Base-by-base conservation (phyloP, 1,140 invertebrate genomes). In the Streblospio benedicti region DNA sequence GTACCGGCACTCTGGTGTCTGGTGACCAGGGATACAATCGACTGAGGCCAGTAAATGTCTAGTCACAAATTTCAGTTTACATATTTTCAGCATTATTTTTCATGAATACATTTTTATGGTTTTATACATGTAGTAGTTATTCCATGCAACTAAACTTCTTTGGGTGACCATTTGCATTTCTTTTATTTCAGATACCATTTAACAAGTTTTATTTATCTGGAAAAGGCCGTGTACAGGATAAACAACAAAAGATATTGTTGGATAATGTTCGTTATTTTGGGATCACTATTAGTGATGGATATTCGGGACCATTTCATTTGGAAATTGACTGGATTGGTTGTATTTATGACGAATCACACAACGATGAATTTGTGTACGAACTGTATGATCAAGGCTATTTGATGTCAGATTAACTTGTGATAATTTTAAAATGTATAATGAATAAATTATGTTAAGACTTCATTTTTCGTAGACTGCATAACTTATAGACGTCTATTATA, bases 321-420 rank as follows among this genome's bases (percentile, higher is more conserved):
- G 94, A 98, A 85, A 88, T 98, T 35, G 92, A 96, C 80, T 94
- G 90, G 73, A 86, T 97, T 63, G 93, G 88, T 18, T 68, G 93
- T 23, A 84, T 90, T 68, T 82, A 74, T 70, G 90, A 96, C 82
- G 81, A 83, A 0, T 82, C 78, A 61, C 84, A 90, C 65, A 80
- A 75, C 1, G 91, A 95, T 82, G 81, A 87, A 65, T 88, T 86
- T 80, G 91, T 91, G 0, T 97, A 97, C 80, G 93, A 97, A 85
- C 83, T 85, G 81, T 95, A 94, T 59, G 32, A 69, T n/a, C n/a
- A n/a, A n/a, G n/a, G n/a, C n/a, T n/a, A n/a, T n/a, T n/a, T n/a
- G n/a, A n/a, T n/a, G n/a, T n/a, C n/a, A n/a, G n/a, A n/a, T n/a
- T n/a, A n/a, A n/a, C n/a, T n/a, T n/a, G n/a, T n/a, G n/a, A n/a